Base-by-base conservation (phyloP, 2,888 invertebrate species). In the Acrobasis consociella region DNA sequence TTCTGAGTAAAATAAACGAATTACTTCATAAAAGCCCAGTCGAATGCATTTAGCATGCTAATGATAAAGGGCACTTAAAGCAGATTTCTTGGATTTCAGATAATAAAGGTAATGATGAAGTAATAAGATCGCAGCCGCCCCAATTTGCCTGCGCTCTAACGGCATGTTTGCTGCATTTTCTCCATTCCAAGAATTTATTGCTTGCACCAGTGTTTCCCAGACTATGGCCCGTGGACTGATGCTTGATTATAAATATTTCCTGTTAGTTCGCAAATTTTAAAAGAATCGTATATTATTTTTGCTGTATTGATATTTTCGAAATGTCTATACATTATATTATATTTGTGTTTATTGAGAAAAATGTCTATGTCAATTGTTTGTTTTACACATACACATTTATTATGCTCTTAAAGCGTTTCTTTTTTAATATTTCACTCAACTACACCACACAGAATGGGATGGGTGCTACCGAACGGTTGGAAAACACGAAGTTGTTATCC, bases 131-230 rank as follows among this genome's bases (percentile, higher is more conserved):
- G 39, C 13, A 10, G 38, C 38, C 15, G 42, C 42, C 16, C 42
- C 22, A 56, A 56, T 56, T 56, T 42, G 42, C 56, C 9, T 42
- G 56, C 42, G 9, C 16, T 42, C 15, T 42, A 56, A 56, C 56
- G 16, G 56, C 46, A 42, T 42, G 13, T 56, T 56, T 42, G 42
- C 13, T 56, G 38, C 55, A 52, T 56, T 42, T 56, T 42, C 17
- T 16, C 55, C 15, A n/a, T 56, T 56, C 56, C 42, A 46, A 22
- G 56, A 56, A 56, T 42, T 42, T 42, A 56, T 56, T 56, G 17
- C 13, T 39, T 39, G 2, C 11, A 46, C n/a, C 46, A 13, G 46
- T n/a, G 13, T 46, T 46, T 46, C 46, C 13, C 13, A 46, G n/a
- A 11, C 3, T 13, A 46, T n/a, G 46, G 46, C 11, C 46, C 46